Evolutionary conservation across 2,797 vertebrate species (phyloP), one percentile per base, ranked within the genome.

Genomic region (Harpagifer antarcticus): DNA sequence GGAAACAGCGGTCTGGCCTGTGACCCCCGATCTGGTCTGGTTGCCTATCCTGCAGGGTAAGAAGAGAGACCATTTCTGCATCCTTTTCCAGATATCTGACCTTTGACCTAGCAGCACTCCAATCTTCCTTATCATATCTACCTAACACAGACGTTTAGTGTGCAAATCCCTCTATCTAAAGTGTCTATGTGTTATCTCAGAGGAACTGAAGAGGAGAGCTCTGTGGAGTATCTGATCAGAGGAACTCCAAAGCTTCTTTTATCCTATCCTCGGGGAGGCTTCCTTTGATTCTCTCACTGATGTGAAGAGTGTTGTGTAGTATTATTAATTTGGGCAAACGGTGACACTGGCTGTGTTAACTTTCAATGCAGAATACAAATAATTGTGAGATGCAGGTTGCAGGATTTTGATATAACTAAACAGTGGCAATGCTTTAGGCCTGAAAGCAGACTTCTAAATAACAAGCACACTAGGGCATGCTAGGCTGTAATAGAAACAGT

Each of bases 11-110:
- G 96, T 63, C 88, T 99, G 82, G 93, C 97, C 63, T 99, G 97
- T 23, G 96, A 99, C 87, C 96, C 97, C 9, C 95, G 94, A 76
- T 96, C 97, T 5, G 98, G 98, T 67, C 96, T 97, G 0, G 95
- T 99, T 74, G 98, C 98, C 48, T 99, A 99, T 91, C 96, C 98
- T 3, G 98, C 98, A 72, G 98, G 98, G 98, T 99, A 83, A 98
- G 97, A 67, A 19, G 58, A 65, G 43, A 43, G 23, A 23, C 27
- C 9, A 16, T 81, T 63, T 71, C 20, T 55, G 55, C 1, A 14
- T 33, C 9, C 1, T 83, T 62, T 81, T 78, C 84, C 43, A 8
- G 0, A 49, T 50, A 69, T 84, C 76, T 86, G 80, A 85, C 76
- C 78, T 84, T 80, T 89, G 84, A 77, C 45, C 58, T 65, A 74